Evolutionary conservation across 2,888 invertebrate genomes (phyloP).

Genomic region (Siphlonurus alternatus): DNA sequence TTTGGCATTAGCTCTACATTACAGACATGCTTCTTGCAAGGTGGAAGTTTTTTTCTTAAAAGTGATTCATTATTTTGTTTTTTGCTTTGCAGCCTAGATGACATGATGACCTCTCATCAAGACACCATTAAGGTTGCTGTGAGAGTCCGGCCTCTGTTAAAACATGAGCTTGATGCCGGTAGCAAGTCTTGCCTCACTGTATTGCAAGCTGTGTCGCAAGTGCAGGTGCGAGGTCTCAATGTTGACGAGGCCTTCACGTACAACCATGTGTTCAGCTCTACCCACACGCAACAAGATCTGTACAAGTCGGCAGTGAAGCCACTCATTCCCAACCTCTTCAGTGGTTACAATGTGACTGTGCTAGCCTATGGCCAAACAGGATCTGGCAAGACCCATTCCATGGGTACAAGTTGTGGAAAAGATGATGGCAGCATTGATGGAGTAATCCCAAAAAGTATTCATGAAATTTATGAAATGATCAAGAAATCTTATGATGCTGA

Average conservation of each 20-base stretch:
- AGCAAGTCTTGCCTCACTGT: background rate
- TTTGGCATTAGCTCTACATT: too few relatives aligned
- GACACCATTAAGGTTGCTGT: constrained; percentile 42
- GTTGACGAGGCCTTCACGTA: constrained; percentile 59
- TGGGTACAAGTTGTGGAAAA: constrained; percentile 66
- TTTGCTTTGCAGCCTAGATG: too few relatives aligned
- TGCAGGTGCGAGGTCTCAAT: constrained; percentile 33
- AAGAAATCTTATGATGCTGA: constrained; percentile 39
- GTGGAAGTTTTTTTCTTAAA: too few relatives aligned
- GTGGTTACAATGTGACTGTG: constrained; percentile 85
- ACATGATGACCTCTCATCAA: too few relatives aligned
- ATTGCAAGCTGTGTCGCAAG: background rate
- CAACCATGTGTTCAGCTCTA: constrained; percentile 61
- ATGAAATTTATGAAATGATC: constrained; percentile 59
- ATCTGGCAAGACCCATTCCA: constrained; percentile 84
- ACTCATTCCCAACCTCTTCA: constrained; percentile 58
- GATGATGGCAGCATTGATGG: constrained; percentile 48
- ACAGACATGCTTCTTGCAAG: too few relatives aligned
- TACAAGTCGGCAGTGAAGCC: constrained; percentile 54
- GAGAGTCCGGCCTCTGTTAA: constrained; percentile 62
- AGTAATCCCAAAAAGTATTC: constrained; percentile 72
- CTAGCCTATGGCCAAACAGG: constrained; percentile 92
- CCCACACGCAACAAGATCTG: constrained; percentile 50
- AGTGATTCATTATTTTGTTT: too few relatives aligned
- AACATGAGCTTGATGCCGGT: constrained; percentile 27